Conservation (phyloP, 2,113 vertebrate species). For the Xenus cinereus region DNA sequence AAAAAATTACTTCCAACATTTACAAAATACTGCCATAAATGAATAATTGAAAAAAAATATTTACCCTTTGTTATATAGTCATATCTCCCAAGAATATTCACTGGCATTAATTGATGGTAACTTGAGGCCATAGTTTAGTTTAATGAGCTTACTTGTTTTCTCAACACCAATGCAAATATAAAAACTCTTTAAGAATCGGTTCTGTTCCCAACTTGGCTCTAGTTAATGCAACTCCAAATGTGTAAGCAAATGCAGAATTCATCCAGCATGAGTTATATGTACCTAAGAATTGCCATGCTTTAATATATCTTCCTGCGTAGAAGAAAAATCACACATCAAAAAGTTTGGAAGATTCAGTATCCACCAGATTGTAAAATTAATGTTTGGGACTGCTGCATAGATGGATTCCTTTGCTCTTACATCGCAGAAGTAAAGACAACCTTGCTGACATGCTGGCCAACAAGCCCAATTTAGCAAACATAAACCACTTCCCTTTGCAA, state of each 20-base stretch:
- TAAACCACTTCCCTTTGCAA: background rate
- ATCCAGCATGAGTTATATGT: background rate
- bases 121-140: background rate
- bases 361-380: background rate
- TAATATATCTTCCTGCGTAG: background rate
- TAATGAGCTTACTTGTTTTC: background rate
- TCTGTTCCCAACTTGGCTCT: background rate
- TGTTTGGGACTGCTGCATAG: background rate
- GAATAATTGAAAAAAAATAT: background rate
- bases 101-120: background rate
- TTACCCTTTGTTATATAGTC: background rate
- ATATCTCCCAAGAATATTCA: background rate
- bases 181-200: background rate
- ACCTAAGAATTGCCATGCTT: background rate
- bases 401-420: background rate
- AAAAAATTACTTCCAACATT: background rate
- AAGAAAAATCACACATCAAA: background rate
- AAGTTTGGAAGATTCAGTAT: background rate
- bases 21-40: background rate
- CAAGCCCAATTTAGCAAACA: background rate
- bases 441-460: background rate
- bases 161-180: background rate
- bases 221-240: background rate
- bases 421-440: background rate
- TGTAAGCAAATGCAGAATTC: background rate